Evolutionary conservation across 2,113 vertebrate genomes (phyloP), one percentile per base, ranked within the genome.

Genomic region (Hippocampus abdominalis): DNA sequence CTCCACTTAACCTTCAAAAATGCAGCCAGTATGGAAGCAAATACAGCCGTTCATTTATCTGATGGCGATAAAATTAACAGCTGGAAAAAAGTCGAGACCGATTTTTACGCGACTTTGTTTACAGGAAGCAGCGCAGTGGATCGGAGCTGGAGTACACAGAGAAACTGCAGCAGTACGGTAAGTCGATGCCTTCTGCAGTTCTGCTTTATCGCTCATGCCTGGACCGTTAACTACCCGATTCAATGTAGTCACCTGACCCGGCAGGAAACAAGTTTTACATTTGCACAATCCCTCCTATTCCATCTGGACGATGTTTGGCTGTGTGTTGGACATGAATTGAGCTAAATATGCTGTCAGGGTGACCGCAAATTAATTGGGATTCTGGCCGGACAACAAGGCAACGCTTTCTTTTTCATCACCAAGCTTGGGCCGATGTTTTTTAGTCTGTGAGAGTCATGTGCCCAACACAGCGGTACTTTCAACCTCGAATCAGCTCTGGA

Each of bases 111-210:
- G 81, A 84, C 81, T 80, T 70, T 78, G 82, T 87, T 91, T 88
- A 86, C 84, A 98, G 97, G 93, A 98, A 95, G 89, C 96, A 98
- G 78, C 94, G 94, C 75, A 94, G 94, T 54, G 90, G 91, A 77
- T 91, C 95, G 0, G 97, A 98, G 78, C 92, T 96, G 0, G 97
- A 99, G 79, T 99, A 98, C 87, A 98, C 97, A 0, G 97, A 99
- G 90, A 98, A 99, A 72, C 91, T 99, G 76, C 97, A 99, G 89
- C 97, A 99, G 40, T 99, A 98, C 51, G 94, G 97, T 99, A 89
- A 94, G 97, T 93, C 56, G 39, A 46, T 81, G 84, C 80, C 72
- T 79, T 79, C 46, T 4, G 59, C 60, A 56, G 64, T 70, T 64
- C 49, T 60, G 74, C 20, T 70, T 68, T 40, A 71, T 56, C 69